Base-by-base conservation (phyloP, 2,113 vertebrate species). In the Paramisgurnus dabryanus region DNA sequence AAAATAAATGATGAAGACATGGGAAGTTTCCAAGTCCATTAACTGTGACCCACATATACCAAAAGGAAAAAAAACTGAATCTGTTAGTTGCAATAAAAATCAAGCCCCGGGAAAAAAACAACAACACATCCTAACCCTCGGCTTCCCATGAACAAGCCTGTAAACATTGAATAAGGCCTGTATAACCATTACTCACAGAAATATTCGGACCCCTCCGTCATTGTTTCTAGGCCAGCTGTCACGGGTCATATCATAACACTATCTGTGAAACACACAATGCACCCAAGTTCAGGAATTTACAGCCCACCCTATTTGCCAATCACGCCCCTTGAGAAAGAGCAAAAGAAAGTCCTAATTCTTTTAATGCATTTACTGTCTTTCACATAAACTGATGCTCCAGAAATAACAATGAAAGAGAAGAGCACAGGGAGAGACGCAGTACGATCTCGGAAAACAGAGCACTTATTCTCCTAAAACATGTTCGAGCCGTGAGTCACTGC, bases 401-500 rank as follows among this genome's bases (percentile, higher is more conserved):
- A 55, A 77, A 53, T 15, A 72, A 60, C 7, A 45, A 60, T 11
- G 47, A 27, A 65, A 5, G 9, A n/a, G 27, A 61, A 71, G 41
- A 5, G 9, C 34, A 15, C 1, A 68, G 65, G 13, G 64, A 67
- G 63, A 45, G 40, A 13, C 9, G 6, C 4, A 64, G 27, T n/a
- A 41, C 47, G 13, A n/a, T 69, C 45, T 57, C 8, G 34, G 50
- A 7, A 64, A 65, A 69, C 22, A 47, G 15, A 41, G 63, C 39
- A 57, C 67, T 74, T 79, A 43, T 61, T 78, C 73, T 68, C 15
- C 74, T 57, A 3, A 49, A 58, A 76, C 22, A 79, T 70, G 39
- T 64, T 70, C 57, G 34, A 79, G 22, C 39, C 27, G 22, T 79
- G 76, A 84, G 53, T 80, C 76, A 82, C 70, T 41, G 15, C 18